These are phyloP conservation scores for Ceriagrion tenellum DNA, from an alignment of 2,888 invertebrate species.

Conservation along the genomic window DNA sequence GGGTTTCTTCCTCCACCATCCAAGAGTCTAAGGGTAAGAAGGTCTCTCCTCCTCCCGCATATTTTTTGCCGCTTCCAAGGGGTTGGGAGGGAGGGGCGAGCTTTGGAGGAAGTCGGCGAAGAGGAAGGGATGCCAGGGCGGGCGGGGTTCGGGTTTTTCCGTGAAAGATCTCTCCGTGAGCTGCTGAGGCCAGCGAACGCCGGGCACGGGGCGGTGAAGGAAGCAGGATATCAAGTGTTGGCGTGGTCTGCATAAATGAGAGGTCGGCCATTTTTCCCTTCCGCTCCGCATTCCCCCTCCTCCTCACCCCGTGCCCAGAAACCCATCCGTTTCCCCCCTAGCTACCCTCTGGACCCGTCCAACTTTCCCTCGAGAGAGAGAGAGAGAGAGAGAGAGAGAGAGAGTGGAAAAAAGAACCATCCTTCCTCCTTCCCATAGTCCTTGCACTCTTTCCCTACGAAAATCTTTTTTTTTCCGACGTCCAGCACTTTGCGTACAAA, in stretches of 20 bases:
- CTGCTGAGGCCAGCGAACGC: conserved; percentile 64
- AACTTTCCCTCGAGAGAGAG: background rate
- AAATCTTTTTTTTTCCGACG: background rate
- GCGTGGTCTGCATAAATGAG: conserved; percentile 68
- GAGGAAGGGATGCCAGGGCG: background rate
- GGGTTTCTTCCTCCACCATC: background rate
- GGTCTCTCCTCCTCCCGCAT: conserved; percentile 26
- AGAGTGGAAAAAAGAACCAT: background rate
- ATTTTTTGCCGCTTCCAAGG: conserved; percentile 42
- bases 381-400: background rate
- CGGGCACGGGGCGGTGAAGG: conserved; percentile 4
- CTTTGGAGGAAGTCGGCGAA: background rate
- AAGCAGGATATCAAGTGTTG: conserved; percentile 61
- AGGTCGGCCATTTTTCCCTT: conserved; percentile 61
- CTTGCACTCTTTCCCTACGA: background rate
- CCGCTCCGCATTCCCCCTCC: background rate
- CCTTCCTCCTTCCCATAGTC: background rate
- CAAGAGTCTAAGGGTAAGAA: conserved; percentile 26
- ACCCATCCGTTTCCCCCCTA: conserved; percentile 31
- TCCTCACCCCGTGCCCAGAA: background rate
- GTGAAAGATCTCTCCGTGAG: background rate
- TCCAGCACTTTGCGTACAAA: background rate
- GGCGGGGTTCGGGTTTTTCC: background rate
- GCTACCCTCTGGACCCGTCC: background rate
- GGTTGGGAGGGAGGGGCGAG: too few species aligned